Conservation (phyloP, 2,113 vertebrate species). For the Corythornis vintsioides region DNA sequence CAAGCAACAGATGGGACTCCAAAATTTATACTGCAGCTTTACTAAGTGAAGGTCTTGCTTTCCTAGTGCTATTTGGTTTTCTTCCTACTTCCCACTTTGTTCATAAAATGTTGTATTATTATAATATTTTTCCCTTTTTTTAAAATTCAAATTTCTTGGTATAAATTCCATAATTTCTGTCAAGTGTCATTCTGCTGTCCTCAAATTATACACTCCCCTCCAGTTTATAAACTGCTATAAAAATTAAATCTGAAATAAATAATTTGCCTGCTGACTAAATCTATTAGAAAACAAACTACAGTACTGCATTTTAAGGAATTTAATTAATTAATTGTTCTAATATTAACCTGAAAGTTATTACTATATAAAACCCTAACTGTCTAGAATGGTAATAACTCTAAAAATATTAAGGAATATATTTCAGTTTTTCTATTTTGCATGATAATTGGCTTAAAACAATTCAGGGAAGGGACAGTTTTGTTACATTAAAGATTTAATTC, state of each 20-base stretch:
- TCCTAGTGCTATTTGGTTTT: neutral
- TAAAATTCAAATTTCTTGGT: neutral
- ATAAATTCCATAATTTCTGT: neutral
- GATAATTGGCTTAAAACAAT: neutral
- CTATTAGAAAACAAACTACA: neutral
- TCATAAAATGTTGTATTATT: neutral
- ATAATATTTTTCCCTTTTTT: neutral
- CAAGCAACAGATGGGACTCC: neutral
- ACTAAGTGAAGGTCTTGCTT: neutral
- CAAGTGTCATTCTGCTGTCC: neutral
- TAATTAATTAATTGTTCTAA: neutral
- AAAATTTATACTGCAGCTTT: neutral
- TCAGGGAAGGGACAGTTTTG: neutral
- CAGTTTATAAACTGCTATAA: neutral
- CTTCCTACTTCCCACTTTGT: neutral
- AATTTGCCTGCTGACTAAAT: neutral
- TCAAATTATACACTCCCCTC: neutral
- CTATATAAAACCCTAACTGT: neutral
- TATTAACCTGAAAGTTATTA: slow-evolving; percentile 5
- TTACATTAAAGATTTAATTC: neutral
- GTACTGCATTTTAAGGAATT: neutral
- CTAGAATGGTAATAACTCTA: neutral
- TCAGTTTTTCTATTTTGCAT: neutral
- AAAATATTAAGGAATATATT: neutral
- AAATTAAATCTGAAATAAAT: neutral